A percentile compares a stretch with the other conserved stretches of the same genome.
Conservation (phyloP, 92 coral and sea anemone genomes). For the Phenganax subtilis region DNA sequence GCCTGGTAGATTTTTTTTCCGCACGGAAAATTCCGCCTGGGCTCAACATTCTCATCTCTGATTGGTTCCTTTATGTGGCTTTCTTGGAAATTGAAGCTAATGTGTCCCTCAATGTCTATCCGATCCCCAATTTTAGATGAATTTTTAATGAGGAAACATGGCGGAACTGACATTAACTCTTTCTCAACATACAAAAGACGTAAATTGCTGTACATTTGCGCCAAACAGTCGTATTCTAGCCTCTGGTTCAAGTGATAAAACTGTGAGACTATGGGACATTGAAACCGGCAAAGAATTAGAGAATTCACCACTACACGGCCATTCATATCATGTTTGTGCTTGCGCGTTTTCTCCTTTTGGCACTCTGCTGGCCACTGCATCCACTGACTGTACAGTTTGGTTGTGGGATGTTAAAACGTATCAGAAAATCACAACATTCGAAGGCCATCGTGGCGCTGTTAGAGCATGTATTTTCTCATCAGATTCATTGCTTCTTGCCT, state of each 20-base stretch:
- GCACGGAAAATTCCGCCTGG: no score
- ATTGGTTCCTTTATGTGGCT: no score
- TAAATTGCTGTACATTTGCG: constrained; percentile 82
- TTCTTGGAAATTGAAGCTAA: no score
- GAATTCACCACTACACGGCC: constrained; percentile 82
- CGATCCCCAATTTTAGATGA: not conserved
- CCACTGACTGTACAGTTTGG: constrained; percentile 81
- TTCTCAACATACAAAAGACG: constrained; percentile 77
- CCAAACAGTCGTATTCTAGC: constrained; percentile 84
- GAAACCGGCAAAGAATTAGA: constrained; percentile 76
- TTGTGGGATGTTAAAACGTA: constrained; percentile 88
- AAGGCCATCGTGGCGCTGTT: constrained; percentile 88
- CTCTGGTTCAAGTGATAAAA: constrained; percentile 91
- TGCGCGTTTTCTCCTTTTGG: constrained; percentile 96
- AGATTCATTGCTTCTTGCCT: constrained; percentile 72
- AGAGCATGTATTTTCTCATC: constrained; percentile 91
- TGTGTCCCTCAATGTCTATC: no score
- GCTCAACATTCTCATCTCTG: no score
- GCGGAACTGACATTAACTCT: constrained; percentile 64
- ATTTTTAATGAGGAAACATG: constrained; percentile 46
- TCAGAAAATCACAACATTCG: constrained; percentile 66
- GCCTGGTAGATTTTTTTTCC: no score
- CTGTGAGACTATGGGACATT: constrained; percentile 87
- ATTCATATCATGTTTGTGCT: constrained; percentile 77
- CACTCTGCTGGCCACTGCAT: constrained; percentile 86